Evolutionary conservation across 1,140 invertebrate species (phyloP), one percentile per base, ranked within the genome.

Genomic region (Brachionus asplanchnoidis): DNA sequence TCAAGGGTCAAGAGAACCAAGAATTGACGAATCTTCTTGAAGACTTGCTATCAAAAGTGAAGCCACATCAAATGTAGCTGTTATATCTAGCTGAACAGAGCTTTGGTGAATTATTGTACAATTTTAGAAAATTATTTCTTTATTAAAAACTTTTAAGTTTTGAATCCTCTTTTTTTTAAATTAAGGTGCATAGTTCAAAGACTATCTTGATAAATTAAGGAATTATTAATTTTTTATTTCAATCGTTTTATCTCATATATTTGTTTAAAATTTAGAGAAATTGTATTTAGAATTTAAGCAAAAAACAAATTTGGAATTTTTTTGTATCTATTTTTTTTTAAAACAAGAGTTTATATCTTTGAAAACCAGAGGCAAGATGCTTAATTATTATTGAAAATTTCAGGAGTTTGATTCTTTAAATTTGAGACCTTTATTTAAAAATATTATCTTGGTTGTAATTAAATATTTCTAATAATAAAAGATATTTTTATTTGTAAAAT

Each of bases 21-120:
- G 82, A 84, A 32, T 84, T 84, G 14, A 84, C 82, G 7, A 84
- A 70, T 73, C 28, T 84, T n/a, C 53, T 68, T 5, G 82, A 84
- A 28, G 82, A 84, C 44, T 68, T 84, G 11, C 23, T 84, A 4
- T 14, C 42, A 32, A 84, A 68, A 68, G 60, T 46, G 0, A 84
- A 84, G 53, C 60, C 79, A 65, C 42, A 60, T 60, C 36, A 68
- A 44, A 65, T 40, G 40, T 28, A 60, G 53, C n/a, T 60, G 20
- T 23, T 32, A 17, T 14, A 2, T 70, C 9, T 36, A n/a, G 26
- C 12, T 28, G 14, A 17, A 9, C 1, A 60, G 53, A 60, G 53
- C n/a, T 60, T 1, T 60, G 53, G 53, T 60, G 17, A 60, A 23
- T 23, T 17, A 60, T 3, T 60, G 53, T 60, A 60, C 5, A 60